Conservation (phyloP, 2,888 invertebrate species). For the Cenopis cana region DNA sequence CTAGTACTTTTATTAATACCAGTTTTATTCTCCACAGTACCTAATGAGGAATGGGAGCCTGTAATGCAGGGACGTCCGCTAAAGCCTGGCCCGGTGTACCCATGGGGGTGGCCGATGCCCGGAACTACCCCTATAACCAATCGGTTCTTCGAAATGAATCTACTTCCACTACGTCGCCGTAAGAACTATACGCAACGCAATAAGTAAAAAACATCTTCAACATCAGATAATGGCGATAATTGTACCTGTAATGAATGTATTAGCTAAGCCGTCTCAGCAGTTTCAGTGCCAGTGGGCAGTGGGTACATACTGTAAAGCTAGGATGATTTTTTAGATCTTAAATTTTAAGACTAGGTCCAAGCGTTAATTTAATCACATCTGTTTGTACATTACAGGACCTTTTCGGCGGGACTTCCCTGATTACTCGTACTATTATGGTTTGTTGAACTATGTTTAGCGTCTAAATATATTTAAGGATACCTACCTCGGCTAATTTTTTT, state of each 20-base stretch:
- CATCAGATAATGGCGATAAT: too few relatives aligned
- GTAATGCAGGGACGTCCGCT: neutral
- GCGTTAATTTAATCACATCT: neutral
- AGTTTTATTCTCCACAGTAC: neutral
- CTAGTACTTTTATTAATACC: neutral
- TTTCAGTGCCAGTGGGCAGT: too few relatives aligned
- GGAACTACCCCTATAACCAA: neutral
- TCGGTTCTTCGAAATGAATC: neutral
- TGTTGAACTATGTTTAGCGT: neutral
- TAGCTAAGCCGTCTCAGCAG: too few relatives aligned
- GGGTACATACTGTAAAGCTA: too few relatives aligned
- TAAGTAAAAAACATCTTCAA: too few relatives aligned
- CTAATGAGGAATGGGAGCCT: neutral
- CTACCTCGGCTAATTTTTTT: too few relatives aligned
- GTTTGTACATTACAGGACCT: conserved; percentile 1
- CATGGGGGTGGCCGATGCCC: conserved; percentile 2
- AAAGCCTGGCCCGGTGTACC: neutral
- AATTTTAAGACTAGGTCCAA: too few relatives aligned
- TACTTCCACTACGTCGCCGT: neutral
- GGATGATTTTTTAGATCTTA: too few relatives aligned
- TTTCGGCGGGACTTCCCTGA: conserved; percentile 19
- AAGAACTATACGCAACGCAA: neutral
- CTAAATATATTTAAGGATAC: neutral
- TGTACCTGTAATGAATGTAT: too few relatives aligned
- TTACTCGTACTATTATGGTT: conserved; percentile 26